phyloP scores from a whole-genome alignment of 1,140 invertebrate genomes.

The Maconellicoccus hirsutus region DNA sequence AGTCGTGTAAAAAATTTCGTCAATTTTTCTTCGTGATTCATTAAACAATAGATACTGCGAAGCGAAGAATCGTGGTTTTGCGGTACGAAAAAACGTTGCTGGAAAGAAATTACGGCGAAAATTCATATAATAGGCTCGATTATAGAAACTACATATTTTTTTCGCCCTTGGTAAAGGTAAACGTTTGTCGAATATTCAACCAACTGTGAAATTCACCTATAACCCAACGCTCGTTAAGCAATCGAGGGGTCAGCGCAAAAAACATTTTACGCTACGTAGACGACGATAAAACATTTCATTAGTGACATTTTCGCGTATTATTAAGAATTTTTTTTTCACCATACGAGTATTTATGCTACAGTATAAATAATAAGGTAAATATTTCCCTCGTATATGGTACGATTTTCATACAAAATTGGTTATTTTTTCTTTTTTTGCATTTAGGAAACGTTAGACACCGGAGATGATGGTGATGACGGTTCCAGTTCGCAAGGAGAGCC shows the following conservation, averaged over 20 bases:
- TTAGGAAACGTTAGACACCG: constrained; percentile 49
- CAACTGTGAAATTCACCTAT: not conserved
- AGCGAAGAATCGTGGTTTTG: too few species aligned
- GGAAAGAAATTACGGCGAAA: too few species aligned
- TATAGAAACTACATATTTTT: too few species aligned
- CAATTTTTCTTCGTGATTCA: too few species aligned
- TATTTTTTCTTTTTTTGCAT: constrained; percentile 14
- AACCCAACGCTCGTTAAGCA: not conserved
- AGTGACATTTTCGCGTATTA: not conserved
- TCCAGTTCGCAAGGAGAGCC: constrained; percentile 31
- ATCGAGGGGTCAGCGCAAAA: not conserved
- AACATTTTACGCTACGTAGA: not conserved
- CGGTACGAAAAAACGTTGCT: too few species aligned
- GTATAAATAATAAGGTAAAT: too few species aligned
- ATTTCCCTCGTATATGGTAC: too few species aligned
- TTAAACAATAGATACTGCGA: too few species aligned
- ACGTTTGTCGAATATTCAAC: not conserved
- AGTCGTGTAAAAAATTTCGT: too few species aligned
- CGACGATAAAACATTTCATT: not conserved
- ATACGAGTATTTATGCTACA: too few species aligned
- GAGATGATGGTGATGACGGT: constrained; percentile 41
- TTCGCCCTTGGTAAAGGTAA: not conserved
- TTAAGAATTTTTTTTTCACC: not conserved
- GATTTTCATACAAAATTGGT: not conserved
- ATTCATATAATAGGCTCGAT: too few species aligned